Base-by-base conservation (phyloP, 1,140 invertebrate genomes). In the Ceratina australensis region DNA sequence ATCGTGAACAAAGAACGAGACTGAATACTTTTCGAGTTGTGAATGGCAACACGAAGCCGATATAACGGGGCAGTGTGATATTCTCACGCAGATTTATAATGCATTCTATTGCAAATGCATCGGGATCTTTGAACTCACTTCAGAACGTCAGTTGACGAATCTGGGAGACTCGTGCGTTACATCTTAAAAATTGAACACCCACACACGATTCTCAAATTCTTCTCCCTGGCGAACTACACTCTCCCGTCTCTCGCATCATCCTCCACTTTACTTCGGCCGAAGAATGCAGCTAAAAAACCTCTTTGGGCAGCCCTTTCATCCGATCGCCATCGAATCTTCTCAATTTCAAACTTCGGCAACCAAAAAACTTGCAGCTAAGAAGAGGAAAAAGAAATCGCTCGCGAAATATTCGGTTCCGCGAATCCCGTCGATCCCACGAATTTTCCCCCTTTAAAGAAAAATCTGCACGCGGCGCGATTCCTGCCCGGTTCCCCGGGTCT, bases 401-500 rank as follows among this genome's bases (percentile, higher is more conserved):
- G 33, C 33, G 33, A 42, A 42, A 42, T 42, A 42, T 42, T 42
- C 33, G 33, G 52, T 54, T 16, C 28, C 28, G 18, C 5, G 18
- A 42, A 42, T 0, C 33, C 33, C n/a, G 12, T 18, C n/a, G 16
- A 16, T n/a, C 4, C 15, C 13, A 12, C 59, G 33, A 42, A 69
- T 22, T 24, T 13, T n/a, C 24, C 13, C 12, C 22, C 24, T 8
- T 22, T 8, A 16, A 52, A 20, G 24, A 73, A 68, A 59, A 74
- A 78, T 78, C 74, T 74, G 18, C 24, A 28, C 64, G 24, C 69
- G 75, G 22, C 5, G 20, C 16, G 16, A 28, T 26, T 42, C 22
- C 22, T 50, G 72, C 67, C 69, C 76, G 59, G 59, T 71, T 80
- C 68, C 33, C 69, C 82, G 80, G 66, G 82, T 69, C 87, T 87